Percentiles rank a stretch among this genome's conserved stretches.
phyloP scores from a whole-genome alignment of 2,797 vertebrate species.

The Pangasius macronema region DNA sequence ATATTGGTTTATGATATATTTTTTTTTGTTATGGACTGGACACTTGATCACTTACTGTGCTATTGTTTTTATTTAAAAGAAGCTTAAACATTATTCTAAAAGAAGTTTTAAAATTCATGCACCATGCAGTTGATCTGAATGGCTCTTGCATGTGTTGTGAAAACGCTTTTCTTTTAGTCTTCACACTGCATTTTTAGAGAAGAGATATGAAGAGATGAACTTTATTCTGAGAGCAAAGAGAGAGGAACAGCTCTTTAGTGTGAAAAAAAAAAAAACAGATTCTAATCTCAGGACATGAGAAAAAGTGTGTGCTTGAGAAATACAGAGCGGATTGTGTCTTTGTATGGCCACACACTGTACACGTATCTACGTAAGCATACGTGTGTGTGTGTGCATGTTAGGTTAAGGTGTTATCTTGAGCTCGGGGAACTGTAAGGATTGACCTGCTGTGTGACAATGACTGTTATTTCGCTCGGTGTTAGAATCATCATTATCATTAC shows the following conservation, averaged over 20 bases:
- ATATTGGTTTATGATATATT: not conserved
- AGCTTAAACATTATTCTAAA: not conserved
- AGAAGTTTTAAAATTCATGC: not conserved
- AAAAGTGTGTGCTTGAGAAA: constrained; percentile 9
- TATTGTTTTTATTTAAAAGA: not conserved
- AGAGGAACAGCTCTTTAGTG: constrained; percentile 2
- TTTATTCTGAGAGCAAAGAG: constrained; percentile 6
- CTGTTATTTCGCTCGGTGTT: constrained; percentile 41
- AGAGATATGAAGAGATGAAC: constrained; percentile 21
- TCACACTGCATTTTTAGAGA: constrained; percentile 13
- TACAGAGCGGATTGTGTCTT: constrained; percentile 1
- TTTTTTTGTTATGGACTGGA: not conserved
- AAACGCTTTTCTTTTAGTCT: not conserved
- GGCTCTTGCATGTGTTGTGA: not conserved
- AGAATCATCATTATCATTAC: constrained; percentile 50
- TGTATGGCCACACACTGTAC: not conserved
- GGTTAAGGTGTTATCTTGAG: constrained; percentile 22
- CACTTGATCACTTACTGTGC: not conserved
- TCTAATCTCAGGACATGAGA: constrained; percentile 48
- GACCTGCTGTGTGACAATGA: constrained; percentile 19
- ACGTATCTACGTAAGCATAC: not conserved
- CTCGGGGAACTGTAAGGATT: constrained; percentile 18
- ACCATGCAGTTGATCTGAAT: not conserved
- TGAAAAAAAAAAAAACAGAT: constrained; percentile 41
- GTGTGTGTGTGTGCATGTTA: constrained; percentile 13